Conservation (phyloP, 2,113 vertebrate genomes). For the Coracopsis vasa region DNA sequence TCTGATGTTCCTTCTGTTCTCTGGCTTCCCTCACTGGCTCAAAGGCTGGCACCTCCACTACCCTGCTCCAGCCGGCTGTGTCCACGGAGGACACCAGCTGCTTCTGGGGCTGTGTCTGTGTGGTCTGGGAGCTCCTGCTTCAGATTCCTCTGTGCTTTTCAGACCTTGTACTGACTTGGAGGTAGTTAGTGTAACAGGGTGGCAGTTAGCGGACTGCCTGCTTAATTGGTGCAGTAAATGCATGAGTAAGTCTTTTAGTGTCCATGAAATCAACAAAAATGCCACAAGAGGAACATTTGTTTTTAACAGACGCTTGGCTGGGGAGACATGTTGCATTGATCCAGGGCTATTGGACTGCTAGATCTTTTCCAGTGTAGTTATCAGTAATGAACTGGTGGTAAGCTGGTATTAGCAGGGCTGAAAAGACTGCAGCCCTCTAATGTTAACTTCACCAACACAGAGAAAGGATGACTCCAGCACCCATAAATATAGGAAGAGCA, state of each 20-base stretch:
- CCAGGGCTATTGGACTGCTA: neutral
- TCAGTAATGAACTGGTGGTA: neutral
- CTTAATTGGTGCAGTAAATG: neutral
- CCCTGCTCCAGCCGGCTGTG: neutral
- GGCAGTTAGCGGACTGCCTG: neutral
- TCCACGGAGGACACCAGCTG: neutral
- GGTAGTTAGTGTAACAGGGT: neutral
- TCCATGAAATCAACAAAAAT: neutral
- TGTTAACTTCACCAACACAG: neutral
- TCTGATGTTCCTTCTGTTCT: fast-evolving
- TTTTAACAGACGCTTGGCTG: neutral
- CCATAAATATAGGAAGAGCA: neutral
- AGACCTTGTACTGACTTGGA: neutral
- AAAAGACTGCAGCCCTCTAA: neutral
- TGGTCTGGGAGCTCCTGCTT: neutral
- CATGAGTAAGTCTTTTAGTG: neutral
- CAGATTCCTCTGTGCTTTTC: neutral
- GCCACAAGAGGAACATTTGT: neutral
- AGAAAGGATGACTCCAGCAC: neutral
- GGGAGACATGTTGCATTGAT: neutral
- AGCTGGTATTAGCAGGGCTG: neutral
- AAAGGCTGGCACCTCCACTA: fast-evolving
- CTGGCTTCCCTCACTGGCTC: neutral
- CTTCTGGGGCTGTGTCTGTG: neutral
- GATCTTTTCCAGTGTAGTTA: neutral